A percentile compares a stretch with the other conserved stretches of the same genome.
phyloP scores from a whole-genome alignment of 2,797 vertebrate genomes.

The Sphenopsis melanotis region DNA sequence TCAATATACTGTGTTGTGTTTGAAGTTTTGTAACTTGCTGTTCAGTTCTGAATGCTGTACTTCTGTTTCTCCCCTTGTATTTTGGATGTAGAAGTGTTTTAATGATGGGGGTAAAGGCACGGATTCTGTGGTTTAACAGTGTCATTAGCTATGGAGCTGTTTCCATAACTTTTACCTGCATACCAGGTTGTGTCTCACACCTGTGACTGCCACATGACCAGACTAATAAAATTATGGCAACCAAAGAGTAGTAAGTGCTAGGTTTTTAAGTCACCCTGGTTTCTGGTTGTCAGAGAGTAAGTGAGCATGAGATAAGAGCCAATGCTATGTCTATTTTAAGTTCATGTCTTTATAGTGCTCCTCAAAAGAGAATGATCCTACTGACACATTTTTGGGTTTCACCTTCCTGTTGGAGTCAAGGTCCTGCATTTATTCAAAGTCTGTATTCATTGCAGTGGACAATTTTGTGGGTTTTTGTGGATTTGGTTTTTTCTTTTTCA shows the following conservation, averaged over 20 bases:
- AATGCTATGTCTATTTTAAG: background rate
- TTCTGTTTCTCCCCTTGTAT: background rate
- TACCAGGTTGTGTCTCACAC: background rate
- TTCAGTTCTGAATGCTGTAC: background rate
- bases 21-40: background rate
- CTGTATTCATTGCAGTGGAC: background rate
- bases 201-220: accelerated
- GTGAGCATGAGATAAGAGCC: background rate
- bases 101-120: background rate
- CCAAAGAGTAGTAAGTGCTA: background rate
- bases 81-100: background rate
- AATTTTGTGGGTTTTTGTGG: background rate
- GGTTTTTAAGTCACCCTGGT: background rate
- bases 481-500: background rate
- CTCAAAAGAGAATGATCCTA: background rate
- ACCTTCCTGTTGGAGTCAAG: background rate
- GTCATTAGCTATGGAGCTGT: background rate
- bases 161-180: background rate
- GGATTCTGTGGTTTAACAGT: background rate
- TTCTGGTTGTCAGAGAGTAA: background rate
- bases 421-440: background rate
- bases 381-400: background rate
- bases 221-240: background rate
- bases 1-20: background rate
- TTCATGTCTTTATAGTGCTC: background rate